Percentiles rank a stretch among this genome's conserved stretches.
Conservation (phyloP, 2,797 vertebrate genomes). For the Coendou prehensilis region DNA sequence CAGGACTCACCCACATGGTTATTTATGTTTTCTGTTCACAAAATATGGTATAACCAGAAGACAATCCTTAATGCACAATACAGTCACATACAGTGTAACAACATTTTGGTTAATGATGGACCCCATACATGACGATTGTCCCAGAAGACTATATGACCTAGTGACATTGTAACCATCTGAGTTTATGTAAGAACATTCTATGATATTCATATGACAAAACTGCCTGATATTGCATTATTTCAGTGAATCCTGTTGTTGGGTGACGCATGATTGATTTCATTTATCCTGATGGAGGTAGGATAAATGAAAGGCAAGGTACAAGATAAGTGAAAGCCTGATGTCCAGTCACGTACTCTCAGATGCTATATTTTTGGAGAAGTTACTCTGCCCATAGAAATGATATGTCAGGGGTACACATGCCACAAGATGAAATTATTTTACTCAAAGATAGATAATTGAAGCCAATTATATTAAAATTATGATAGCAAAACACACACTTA, state of each 20-base stretch:
- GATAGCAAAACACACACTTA: not conserved
- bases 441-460: not conserved
- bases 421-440: not conserved
- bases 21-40: not conserved
- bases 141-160: not conserved
- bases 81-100: not conserved
- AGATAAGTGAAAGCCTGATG: not conserved
- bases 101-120: not conserved
- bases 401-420: not conserved
- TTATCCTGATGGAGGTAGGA: not conserved
- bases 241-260: not conserved
- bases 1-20: no score
- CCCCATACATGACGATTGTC: no score
- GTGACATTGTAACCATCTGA: not conserved
- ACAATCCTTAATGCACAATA: not conserved
- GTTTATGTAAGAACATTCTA: not conserved
- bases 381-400: not conserved
- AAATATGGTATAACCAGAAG: not conserved
- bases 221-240: not conserved
- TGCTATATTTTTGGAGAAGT: slow-evolving; percentile 27
- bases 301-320: not conserved
- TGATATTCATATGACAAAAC: not conserved
- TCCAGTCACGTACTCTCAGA: not conserved
- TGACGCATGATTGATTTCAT: not conserved
- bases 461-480: slow-evolving; percentile 43